These are phyloP conservation scores for Oxyteleia sp. DNA, from an alignment of 2,888 invertebrate genomes.

Conservation along the genomic window DNA sequence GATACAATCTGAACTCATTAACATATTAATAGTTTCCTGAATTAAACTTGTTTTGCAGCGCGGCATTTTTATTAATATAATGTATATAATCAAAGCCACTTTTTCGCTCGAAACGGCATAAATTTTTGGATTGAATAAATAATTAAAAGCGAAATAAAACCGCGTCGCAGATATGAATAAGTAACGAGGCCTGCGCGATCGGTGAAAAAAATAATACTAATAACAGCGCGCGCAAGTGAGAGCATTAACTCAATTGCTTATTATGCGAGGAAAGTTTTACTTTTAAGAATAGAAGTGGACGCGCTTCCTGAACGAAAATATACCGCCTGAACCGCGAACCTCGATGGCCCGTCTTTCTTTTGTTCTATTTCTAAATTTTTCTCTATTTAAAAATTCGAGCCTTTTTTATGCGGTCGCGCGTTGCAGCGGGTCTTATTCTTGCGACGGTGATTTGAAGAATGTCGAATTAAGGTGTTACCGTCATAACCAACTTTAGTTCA, in stretches of 20 bases:
- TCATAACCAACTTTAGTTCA: too few species aligned
- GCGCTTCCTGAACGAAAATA: constrained; percentile 31
- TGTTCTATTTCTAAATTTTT: too few species aligned
- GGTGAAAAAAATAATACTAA: constrained; percentile 27
- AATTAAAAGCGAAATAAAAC: constrained; percentile 25
- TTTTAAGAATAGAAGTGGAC: constrained; percentile 44
- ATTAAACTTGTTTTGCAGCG: constrained; percentile 55
- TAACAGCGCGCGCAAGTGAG: too few species aligned
- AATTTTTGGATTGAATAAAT: constrained; percentile 48
- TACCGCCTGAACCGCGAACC: too few species aligned
- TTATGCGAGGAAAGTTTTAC: constrained; percentile 20
- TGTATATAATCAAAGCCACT: constrained; percentile 37
- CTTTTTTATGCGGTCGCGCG: too few species aligned
- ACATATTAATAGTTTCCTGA: constrained; percentile 70
- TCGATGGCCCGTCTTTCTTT: too few species aligned
- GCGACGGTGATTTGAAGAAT: too few species aligned
- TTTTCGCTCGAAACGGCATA: constrained; percentile 30
- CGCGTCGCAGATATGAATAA: constrained; percentile 19
- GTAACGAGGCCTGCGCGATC: not conserved
- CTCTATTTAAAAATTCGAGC: too few species aligned
- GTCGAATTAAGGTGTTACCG: too few species aligned
- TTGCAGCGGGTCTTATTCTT: too few species aligned
- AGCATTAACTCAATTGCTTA: not conserved
- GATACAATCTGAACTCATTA: constrained; percentile 49
- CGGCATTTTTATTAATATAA: constrained; percentile 33